Percentiles rank a stretch among this genome's conserved stretches.
These are phyloP conservation scores for Cossypha dichroa DNA, from an alignment of 2,797 vertebrate species.

Conservation along the genomic window DNA sequence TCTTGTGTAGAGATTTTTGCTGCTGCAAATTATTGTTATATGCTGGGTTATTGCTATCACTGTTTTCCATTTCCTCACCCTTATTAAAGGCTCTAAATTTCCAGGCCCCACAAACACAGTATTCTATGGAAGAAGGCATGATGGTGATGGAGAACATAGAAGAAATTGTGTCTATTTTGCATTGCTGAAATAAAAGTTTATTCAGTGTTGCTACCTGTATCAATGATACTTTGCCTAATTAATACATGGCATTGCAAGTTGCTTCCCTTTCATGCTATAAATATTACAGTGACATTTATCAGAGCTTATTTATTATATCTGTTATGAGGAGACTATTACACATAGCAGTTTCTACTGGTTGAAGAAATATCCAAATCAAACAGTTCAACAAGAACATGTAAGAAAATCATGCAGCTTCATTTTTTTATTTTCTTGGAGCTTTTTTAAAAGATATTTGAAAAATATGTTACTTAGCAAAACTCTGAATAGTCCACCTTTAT, in stretches of 20 bases:
- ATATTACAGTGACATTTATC: background rate
- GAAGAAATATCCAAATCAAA: background rate
- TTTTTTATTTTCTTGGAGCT: background rate
- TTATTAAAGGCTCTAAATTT: background rate
- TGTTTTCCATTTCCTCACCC: background rate
- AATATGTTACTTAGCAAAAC: background rate
- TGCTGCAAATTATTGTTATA: background rate
- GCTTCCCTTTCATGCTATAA: background rate
- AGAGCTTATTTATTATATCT: background rate
- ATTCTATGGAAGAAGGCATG: background rate
- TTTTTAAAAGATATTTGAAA: background rate
- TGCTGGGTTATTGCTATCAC: background rate
- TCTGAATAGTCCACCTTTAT: background rate
- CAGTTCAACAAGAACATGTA: background rate
- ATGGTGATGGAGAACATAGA: background rate
- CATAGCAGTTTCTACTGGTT: background rate
- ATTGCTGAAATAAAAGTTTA: background rate
- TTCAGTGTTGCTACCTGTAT: background rate
- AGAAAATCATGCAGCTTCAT: background rate
- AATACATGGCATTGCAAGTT: background rate
- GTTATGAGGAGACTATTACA: background rate
- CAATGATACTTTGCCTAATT: background rate
- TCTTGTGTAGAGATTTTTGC: background rate
- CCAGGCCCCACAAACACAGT: background rate
- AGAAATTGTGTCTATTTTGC: background rate